phyloP scores from a whole-genome alignment of 2,888 invertebrate genomes.

The Hirtodrosophila confusa region DNA sequence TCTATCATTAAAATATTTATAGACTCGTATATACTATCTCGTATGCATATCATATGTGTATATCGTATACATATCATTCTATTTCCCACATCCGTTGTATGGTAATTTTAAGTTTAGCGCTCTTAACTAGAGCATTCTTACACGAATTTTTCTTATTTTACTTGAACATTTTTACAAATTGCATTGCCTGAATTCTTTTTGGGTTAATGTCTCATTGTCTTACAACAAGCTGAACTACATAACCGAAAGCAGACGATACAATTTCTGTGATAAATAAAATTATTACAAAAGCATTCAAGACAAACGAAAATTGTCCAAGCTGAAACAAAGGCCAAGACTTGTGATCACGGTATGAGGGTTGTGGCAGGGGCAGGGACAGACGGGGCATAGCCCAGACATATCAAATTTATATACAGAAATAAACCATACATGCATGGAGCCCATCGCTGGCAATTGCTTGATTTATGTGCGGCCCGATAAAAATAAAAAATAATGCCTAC shows the following conservation, averaged over 20 bases:
- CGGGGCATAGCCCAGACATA: conserved; percentile 32
- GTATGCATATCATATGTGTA: too few species aligned
- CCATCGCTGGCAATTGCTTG: conserved; percentile 64
- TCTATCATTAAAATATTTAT: too few species aligned
- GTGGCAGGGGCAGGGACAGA: neutral
- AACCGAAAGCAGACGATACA: conserved; percentile 67
- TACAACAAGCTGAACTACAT: conserved; percentile 25
- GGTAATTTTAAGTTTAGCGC: conserved; percentile 18
- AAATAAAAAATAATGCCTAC: conserved; percentile 19
- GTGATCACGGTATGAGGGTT: neutral
- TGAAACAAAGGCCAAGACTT: conserved; percentile 32
- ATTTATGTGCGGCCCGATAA: conserved; percentile 72
- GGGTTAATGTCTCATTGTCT: conserved; percentile 78
- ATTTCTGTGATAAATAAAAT: conserved; percentile 76
- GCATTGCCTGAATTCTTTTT: conserved; percentile 54
- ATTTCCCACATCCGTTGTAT: neutral
- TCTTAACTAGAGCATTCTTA: conserved; percentile 18
- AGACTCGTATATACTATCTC: too few species aligned
- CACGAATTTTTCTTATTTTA: conserved; percentile 1
- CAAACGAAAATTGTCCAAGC: conserved; percentile 14
- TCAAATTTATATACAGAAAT: conserved; percentile 20
- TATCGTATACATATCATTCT: too few species aligned
- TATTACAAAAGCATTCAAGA: conserved; percentile 63
- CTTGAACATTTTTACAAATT: conserved; percentile 44
- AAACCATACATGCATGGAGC: conserved; percentile 7